Base-by-base conservation (phyloP, 2,888 invertebrate species). In the Oligia fasciuncula region DNA sequence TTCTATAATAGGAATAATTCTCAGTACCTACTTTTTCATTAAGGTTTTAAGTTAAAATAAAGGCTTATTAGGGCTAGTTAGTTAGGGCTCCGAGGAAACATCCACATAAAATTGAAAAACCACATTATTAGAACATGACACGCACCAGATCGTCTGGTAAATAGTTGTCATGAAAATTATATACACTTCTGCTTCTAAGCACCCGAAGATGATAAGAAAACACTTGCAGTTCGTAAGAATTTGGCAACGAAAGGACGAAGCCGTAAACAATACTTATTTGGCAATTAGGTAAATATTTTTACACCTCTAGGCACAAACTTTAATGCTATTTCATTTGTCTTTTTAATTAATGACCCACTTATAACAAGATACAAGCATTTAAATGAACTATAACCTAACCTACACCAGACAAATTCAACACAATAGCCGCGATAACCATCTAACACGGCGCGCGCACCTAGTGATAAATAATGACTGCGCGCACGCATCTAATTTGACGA, bases 361-460 rank as follows among this genome's bases (percentile, higher is more conserved):
- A 29, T 6, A 63, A 40, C 43, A 66, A 83, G 40, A 69, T 57
- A 51, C 46, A 46, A 66, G 51, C 29, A 79, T 76, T 63, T 60
- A 68, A 67, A 46, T 73, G 69, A 85, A 83, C 78, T 80, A 69
- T 65, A 80, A 87, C 77, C 83, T 76, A 77, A 80, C 80, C 85
- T 68, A 67, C 73, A 60, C 73, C 51, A 81, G 54, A 85, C 86
- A 73, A 76, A 87, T 87, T 65, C 68, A 85, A 85, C 29, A 85
- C 88, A 85, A 85, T 85, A 51, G 87, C 46, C 3, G 8, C 54
- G 87, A 90, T 88, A 87, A 88, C 89, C 89, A 66, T 85, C 89
- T 77, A 60, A 57, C 81, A 72, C 73, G 35, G 75, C 80, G 73
- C 90, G 87, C 82, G 85, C 80, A 60, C n/a, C 43, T 90, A 87